phyloP scores from a whole-genome alignment of 2,113 vertebrate genomes.

The Myotis yumanensis region DNA sequence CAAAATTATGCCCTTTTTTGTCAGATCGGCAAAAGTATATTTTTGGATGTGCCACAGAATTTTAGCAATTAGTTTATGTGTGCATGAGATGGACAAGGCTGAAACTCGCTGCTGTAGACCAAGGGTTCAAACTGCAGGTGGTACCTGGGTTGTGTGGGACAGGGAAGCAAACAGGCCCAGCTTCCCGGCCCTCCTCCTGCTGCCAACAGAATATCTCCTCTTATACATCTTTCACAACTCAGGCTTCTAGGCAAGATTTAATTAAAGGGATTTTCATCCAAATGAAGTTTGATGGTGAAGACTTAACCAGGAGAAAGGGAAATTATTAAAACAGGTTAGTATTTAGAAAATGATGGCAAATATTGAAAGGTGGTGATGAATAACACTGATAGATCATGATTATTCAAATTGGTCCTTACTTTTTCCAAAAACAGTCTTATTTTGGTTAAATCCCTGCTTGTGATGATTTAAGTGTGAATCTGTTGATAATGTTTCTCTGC shows the following conservation, averaged over 20 bases:
- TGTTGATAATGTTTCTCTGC: not conserved
- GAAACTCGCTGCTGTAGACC: not conserved
- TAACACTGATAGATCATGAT: not conserved
- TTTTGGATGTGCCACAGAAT: not conserved
- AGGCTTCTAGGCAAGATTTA: not conserved
- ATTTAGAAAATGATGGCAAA: slow-evolving; percentile 4
- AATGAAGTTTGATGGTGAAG: not conserved
- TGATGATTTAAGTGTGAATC: not conserved
- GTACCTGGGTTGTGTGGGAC: not conserved
- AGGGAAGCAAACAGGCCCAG: not conserved
- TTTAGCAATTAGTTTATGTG: not conserved
- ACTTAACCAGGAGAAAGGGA: not conserved
- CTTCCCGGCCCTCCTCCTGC: no score
- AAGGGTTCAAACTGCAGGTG: not conserved
- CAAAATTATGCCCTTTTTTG: not conserved
- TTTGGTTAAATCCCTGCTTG: not conserved
- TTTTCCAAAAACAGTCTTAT: not conserved
- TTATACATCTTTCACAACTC: not conserved
- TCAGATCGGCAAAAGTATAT: not conserved
- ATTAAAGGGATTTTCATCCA: slow-evolving; percentile 23
- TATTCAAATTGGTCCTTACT: not conserved
- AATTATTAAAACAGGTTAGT: slow-evolving; percentile 29
- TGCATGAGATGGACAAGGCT: not conserved
- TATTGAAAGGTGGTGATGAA: not conserved
- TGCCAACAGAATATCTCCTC: not conserved